Conservation (phyloP, 2,113 vertebrate genomes). For the Indicator indicator region DNA sequence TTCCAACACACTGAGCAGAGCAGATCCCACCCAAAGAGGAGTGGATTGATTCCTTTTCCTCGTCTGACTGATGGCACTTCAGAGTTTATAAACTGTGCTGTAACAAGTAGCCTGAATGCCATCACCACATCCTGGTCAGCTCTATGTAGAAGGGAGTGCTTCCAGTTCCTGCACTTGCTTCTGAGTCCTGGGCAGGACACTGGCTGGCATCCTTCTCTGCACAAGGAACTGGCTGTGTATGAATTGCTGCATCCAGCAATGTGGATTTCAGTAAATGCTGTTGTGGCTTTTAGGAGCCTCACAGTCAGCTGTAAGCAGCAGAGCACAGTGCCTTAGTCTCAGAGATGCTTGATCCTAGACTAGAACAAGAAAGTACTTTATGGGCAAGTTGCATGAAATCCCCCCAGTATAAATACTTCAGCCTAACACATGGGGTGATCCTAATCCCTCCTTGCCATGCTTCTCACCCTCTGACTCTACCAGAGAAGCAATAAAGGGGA, state of each 20-base stretch:
- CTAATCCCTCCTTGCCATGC: neutral
- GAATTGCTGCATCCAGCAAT: neutral
- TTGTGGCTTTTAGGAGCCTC: neutral
- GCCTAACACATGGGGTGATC: neutral
- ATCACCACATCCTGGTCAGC: neutral
- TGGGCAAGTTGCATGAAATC: neutral
- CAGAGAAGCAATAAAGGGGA: neutral
- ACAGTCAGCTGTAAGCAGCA: neutral
- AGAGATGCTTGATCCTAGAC: neutral
- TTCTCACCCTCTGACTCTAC: neutral
- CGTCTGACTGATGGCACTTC: neutral
- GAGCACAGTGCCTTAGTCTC: neutral
- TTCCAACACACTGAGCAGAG: neutral
- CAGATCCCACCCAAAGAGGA: neutral
- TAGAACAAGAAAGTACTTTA: neutral
- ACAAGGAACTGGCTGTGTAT: neutral
- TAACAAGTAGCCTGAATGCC: neutral
- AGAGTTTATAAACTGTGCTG: neutral
- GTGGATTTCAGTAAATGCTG: neutral
- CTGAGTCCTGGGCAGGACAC: neutral
- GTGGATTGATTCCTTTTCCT: neutral
- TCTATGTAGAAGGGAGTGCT: neutral
- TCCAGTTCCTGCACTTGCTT: neutral
- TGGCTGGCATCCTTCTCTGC: neutral
- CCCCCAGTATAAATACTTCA: neutral